Evolutionary conservation across 2,113 vertebrate species (phyloP), one percentile per base, ranked within the genome.

Genomic region (Regulus satrapa): DNA sequence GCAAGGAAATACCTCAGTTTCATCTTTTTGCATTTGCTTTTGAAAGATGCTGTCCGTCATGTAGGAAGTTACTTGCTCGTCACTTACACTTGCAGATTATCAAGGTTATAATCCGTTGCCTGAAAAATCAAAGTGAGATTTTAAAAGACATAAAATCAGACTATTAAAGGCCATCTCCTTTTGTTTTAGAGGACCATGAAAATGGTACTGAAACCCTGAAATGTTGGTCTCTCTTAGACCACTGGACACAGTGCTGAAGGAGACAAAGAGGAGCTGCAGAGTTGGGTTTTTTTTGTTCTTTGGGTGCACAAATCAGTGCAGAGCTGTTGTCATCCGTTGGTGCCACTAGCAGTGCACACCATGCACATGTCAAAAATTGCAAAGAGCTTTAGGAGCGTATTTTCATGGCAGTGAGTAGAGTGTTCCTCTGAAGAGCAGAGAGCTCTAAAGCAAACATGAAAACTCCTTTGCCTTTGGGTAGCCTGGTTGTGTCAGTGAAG

Each of bases 401-500:
- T 94, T 82, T 64, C 74, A 23, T 45, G 93, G 82, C 56, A 75
- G 36, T 46, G 49, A 52, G 9, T 38, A 11, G 26, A 68, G 36
- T 56, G 66, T 85, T 87, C 36, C 84, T 86, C 86, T 88, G 52
- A n/a, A n/a, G n/a, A 96, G 92, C 68, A 87, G 73, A 82, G 83
- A 73, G 56, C 67, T 71, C 86, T 63, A 88, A 94, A 93, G 71
- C 83, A 96, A 85, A 86, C 51, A 13, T 28, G 73, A 67, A 95
- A 82, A 66, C 81, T 95, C 76, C 69, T 92, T 94, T 89, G 94
- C 94, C 76, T 97, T 92, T 91, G 88, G 31, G 85, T 90, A 97
- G 96, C 85, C 74, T 81, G 93, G 74, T 97, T 95, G 76, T 98
- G 97, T 98, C 92, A 94, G 96, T 21, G 95, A 91, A 87, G 97